Conservation (phyloP, 2,797 vertebrate species). For the Phoeniculus purpureus region DNA sequence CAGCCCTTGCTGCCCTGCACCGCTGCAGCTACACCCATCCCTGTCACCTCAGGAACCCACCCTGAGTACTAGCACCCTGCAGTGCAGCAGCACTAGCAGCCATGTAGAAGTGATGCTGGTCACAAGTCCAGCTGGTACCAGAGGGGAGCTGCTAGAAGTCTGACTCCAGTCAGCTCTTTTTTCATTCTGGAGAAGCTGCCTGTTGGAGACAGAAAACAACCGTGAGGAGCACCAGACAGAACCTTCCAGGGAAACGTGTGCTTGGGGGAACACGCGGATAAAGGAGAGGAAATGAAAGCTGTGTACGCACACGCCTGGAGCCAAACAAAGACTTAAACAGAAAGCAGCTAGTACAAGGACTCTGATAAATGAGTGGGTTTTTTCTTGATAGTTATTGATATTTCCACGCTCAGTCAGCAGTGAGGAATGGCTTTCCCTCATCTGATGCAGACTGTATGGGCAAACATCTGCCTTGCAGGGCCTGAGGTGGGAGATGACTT, state of each 20-base stretch:
- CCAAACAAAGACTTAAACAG: background rate
- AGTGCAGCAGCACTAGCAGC: background rate
- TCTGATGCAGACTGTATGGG: background rate
- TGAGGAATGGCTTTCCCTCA: background rate
- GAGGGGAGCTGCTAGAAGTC: background rate
- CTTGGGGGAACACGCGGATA: background rate
- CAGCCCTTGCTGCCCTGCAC: background rate
- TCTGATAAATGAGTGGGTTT: background rate
- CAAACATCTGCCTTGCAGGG: background rate
- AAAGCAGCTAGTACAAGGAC: background rate
- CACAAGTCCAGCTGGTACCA: background rate
- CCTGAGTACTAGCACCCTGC: rapidly evolving
- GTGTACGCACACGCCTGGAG: background rate
- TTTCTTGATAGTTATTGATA: background rate
- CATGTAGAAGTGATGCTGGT: background rate
- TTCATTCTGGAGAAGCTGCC: background rate
- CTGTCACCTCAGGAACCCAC: background rate
- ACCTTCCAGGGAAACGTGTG: background rate
- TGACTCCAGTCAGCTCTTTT: background rate
- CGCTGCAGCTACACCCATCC: background rate
- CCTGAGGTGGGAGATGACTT: background rate
- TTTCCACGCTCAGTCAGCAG: background rate
- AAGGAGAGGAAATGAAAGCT: conserved; percentile 9
- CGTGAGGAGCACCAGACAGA: background rate
- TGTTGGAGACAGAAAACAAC: background rate